Percentiles rank a stretch among this genome's conserved stretches.
Evolutionary conservation across 2,797 vertebrate genomes (phyloP).

Genomic region (Hephaestus fuliginosus): DNA sequence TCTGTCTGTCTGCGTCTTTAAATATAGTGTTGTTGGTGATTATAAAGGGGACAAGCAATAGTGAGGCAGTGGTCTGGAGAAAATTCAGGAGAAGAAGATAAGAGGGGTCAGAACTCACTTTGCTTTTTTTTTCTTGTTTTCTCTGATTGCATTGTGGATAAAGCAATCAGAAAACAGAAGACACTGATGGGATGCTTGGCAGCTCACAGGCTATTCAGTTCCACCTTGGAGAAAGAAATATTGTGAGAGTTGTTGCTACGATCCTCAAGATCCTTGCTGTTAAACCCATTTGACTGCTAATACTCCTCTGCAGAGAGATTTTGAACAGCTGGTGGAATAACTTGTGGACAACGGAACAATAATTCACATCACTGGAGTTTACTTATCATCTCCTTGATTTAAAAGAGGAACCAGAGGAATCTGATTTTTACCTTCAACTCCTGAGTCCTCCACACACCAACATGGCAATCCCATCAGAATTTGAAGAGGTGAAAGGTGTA

Average conservation of each 20-base stretch:
- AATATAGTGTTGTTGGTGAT: not conserved
- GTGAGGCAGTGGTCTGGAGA: not conserved
- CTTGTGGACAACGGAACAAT: not conserved
- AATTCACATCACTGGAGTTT: not conserved
- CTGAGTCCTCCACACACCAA: not conserved
- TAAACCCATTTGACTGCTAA: not conserved
- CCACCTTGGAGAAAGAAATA: conserved; percentile 2
- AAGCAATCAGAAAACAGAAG: not conserved
- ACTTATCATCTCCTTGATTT: not conserved
- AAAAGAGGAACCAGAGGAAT: not conserved
- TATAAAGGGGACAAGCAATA: conserved; percentile 10
- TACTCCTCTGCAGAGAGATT: not conserved
- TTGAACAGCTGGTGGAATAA: not conserved
- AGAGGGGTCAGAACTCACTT: not conserved
- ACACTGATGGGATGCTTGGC: not conserved
- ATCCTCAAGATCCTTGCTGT: conserved; percentile 5
- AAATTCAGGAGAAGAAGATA: conserved; percentile 4
- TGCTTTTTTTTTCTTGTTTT: not conserved
- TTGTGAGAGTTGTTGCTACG: not conserved
- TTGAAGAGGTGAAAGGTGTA: not conserved
- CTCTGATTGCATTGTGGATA: not conserved
- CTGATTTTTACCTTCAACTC: not conserved
- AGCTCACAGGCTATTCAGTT: conserved; percentile 13
- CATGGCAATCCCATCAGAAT: conserved; percentile 7
- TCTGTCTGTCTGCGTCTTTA: conserved; percentile 7